Evolutionary conservation across 1,140 invertebrate species (phyloP), one percentile per base, ranked within the genome.

Genomic region (Akabosia matsudoensis): DNA sequence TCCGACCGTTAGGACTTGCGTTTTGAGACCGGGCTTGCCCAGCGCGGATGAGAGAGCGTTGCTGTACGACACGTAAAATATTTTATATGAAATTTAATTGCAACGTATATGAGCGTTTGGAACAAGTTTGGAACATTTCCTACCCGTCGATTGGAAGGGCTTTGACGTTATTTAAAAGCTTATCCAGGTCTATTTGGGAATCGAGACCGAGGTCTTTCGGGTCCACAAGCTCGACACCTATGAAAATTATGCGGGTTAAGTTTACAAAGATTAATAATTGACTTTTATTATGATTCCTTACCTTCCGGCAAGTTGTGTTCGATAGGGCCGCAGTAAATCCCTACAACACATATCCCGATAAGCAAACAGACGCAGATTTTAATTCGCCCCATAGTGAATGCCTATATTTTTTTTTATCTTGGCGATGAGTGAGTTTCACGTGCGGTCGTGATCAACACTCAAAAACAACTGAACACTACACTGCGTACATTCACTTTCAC

Each of bases 141-240:
- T 51, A 72, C 70, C 7, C 30, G 24, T 72, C 37, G 26, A 72
- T 34, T 10, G 70, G 70, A 2, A 51, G 22, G 16, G 37, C 33
- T 22, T 72, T 72, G 16, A 72, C 70, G 33, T 72, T 72, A 18
- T 34, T 34, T 18, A 72, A 28, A 18, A 72, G 45, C 33, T 51
- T 72, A 51, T 51, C 26, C 70, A 72, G 24, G 24, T 72, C 70
- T 22, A 72, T 30, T 22, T 72, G 70, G 24, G 18, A 7, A 24
- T 72, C 70, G 3, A 72, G 30, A 26, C 70, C 70, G 3, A 72
- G 37, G 28, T 34, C 33, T 26, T 72, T 72, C 7, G 70, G 70
- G 45, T 72, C 70, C 70, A 72, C 70, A 4, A 72, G 70, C 30
- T 72, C 70, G 4, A 72, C 70, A 34, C 34, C n/a, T n/a, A n/a